Evolutionary conservation across 1,140 invertebrate genomes (phyloP), one percentile per base, ranked within the genome.

Genomic region (Phortica variegata): DNA sequence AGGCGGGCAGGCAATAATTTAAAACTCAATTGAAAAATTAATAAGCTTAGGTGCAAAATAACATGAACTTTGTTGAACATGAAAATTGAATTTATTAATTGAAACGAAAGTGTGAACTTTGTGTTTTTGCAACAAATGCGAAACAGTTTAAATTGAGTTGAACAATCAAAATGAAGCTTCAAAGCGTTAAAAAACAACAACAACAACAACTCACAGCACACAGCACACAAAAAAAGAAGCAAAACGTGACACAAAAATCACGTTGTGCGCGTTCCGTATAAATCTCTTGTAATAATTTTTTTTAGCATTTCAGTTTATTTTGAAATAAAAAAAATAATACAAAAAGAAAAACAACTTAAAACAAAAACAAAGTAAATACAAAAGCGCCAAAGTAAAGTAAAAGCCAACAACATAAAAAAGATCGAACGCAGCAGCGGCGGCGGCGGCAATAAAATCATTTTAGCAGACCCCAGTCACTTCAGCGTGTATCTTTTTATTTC

Each of bases 111-210:
- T 65, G 59, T 62, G 56, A 65, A 65, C 60, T 7, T 31, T 31
- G 29, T 42, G 41, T 16, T 42, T 21, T 29, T 42, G 34, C 34
- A 33, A 41, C 49, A 58, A 61, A 66, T 56, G 62, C 62, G 48
- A 32, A 26, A 43, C 52, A 17, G 31, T 44, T 40, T 38, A n/a
- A 29, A 29, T 43, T 49, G 47, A 43, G 36, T 59, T 49, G 61
- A 38, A 52, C 37, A 58, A 65, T 54, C 62, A 56, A 66, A 62
- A 57, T 68, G 66, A 66, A 66, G 62, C 62, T 66, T 62, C 54
- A 66, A 66, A 66, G 66, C 62, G 62, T 66, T 66, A 66, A 66
- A 66, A 68, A 66, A 66, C 62, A 61, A 53, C 48, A 61, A 52
- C 40, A 49, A 38, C 54, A 53, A 47, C 56, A 58, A 51, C 54